Base-by-base conservation (phyloP, 2,797 vertebrate species). In the Lagocephalus sceleratus region DNA sequence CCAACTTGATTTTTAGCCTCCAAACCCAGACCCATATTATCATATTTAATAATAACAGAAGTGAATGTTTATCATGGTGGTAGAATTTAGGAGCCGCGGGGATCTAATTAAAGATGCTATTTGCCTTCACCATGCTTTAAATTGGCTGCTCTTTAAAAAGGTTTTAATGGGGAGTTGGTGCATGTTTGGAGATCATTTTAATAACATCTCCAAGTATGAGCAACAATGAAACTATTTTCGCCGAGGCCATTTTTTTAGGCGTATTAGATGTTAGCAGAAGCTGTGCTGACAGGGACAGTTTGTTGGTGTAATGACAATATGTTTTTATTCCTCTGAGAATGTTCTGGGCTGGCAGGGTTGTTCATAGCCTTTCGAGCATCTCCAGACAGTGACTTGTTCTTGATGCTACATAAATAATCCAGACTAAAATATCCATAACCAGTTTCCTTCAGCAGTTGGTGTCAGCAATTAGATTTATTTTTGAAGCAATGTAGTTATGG, bases 61-160 rank as follows among this genome's bases (percentile, higher is more conserved):
- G 85, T 84, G 87, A 78, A 85, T 87, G 83, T 80, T 88, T 72
- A 88, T 86, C 68, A 61, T 76, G 4, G 7, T 29, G 26, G 26
- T 25, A 25, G 23, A 86, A 76, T 73, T 70, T 29, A 51, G 66
- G 83, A 84, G 80, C 89, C 87, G 85, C 83, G 61, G 89, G 88
- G 88, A 90, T 86, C 84, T 88, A 89, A 91, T 90, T 91, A 90
- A 87, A 88, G 78, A 85, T 76, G 83, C 82, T 77, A 84, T 87
- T 79, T 77, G 81, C n/a, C n/a, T n/a, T n/a, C n/a, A n/a, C n/a
- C n/a, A n/a, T n/a, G n/a, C n/a, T n/a, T n/a, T n/a, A 62, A 6
- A 17, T 4, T 57, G 20, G 16, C 47, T 23, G 51, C 38, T 39
- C 17, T 10, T 57, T n/a, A n/a, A n/a, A n/a, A n/a, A 32, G 29